Base-by-base conservation (phyloP, 2,113 vertebrate genomes). In the Bubo scandiacus region DNA sequence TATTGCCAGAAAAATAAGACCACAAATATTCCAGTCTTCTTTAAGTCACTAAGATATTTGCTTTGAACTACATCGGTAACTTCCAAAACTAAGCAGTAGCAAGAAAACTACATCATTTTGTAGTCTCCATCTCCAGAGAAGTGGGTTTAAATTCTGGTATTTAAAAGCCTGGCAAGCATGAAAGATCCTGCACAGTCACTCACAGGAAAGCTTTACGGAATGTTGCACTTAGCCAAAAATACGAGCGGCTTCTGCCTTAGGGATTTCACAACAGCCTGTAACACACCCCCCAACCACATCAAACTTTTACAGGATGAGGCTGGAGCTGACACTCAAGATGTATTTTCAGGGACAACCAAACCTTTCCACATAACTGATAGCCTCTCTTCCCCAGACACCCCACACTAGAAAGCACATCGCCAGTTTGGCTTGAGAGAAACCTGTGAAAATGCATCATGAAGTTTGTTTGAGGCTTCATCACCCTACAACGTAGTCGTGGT, bases 1-100 rank as follows among this genome's bases (percentile, higher is more conserved):
- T 86, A 73, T 27, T 91, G 78, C 91, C 96, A 96, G 89, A 92
- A 93, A 92, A 95, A 62, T 54, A 91, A 89, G 85, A 61, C 54
- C 74, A 81, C 74, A 59, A 86, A 91, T 70, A 52, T 58, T 85
- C 87, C 86, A 79, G 59, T 70, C 66, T 73, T 78, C 80, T 45
- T 79, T 72, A 94, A 94, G 54, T 89, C 73, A 65, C 83, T 52
- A 36, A 85, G 62, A 77, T 70, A 61, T 11, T 77, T 45, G 55
- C 92, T 95, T 92, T 88, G 58, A 97, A 94, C 73, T 83, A 36
- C 73, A 77, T 0, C 66, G 63, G 89, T 34, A 95, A 68, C 30
- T 73, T 81, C 43, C 71, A 91, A 89, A 92, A 86, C 36, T 51
- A 89, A 55, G 70, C 43, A 87, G 90, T 45, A 94, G 91, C 74